Evolutionary conservation across 2,888 invertebrate species (phyloP).

Genomic region (Temnothorax ravouxi): DNA sequence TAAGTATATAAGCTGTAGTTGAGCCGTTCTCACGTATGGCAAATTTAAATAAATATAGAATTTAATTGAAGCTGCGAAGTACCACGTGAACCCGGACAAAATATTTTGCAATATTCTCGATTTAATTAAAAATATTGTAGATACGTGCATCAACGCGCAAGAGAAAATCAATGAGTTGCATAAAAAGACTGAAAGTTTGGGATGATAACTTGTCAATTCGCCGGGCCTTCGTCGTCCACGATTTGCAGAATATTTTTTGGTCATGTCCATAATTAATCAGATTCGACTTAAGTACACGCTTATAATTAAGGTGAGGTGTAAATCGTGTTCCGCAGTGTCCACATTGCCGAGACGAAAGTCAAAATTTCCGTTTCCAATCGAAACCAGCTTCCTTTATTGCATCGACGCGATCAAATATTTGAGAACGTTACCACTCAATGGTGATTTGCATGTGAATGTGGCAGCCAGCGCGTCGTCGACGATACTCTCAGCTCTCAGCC

Average conservation of each 20-base stretch:
- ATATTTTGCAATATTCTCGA: conserved; percentile 47
- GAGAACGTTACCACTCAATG: conserved; percentile 50
- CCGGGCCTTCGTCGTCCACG: not conserved
- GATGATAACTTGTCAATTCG: not conserved
- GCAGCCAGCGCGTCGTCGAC: conserved; percentile 31
- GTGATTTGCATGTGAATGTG: conserved; percentile 55
- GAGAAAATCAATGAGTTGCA: not conserved
- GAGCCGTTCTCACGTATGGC: not conserved
- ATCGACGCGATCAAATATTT: conserved; percentile 46
- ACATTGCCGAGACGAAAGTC: conserved; percentile 9
- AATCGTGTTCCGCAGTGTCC: not conserved
- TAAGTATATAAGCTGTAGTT: not conserved
- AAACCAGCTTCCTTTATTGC: conserved; percentile 48
- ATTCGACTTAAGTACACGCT: not conserved
- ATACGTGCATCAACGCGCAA: not conserved
- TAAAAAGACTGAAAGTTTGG: not conserved
- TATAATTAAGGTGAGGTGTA: conserved; percentile 12
- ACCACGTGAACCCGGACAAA: not conserved
- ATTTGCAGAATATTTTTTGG: not conserved
- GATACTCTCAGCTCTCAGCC: conserved; percentile 39
- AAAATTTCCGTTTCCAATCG: conserved; percentile 26
- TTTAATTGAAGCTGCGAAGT: conserved; percentile 58
- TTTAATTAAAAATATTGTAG: not conserved
- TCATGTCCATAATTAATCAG: conserved; percentile 12
- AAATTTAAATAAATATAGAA: conserved; percentile 10